Conservation (phyloP, 2,113 vertebrate genomes). For the Pyxicephalus adspersus region DNA sequence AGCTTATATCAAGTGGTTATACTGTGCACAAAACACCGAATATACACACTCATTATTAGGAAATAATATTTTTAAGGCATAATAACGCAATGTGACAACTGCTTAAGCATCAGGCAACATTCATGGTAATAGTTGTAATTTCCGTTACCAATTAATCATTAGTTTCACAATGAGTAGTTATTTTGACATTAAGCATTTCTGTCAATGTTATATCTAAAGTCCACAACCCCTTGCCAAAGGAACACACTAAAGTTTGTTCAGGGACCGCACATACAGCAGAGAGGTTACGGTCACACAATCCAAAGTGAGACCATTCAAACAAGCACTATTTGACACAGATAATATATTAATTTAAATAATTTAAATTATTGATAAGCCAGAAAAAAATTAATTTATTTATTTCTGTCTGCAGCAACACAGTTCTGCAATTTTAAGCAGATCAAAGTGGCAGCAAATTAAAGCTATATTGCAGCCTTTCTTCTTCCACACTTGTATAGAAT, state of each 20-base stretch:
- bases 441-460: not conserved
- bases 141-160: constrained; percentile 53
- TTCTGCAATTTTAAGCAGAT: too few relatives aligned
- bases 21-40: not conserved
- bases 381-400: too few relatives aligned
- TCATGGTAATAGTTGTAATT: constrained; percentile 32
- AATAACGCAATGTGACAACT: constrained; percentile 4
- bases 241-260: too few relatives aligned
- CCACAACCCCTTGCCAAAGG: not conserved
- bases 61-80: not conserved
- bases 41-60: not conserved
- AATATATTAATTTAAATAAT: too few relatives aligned
- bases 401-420: too few relatives aligned
- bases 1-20: not conserved
- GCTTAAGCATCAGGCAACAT: constrained; percentile 13
- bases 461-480: too few relatives aligned
- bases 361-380: too few relatives aligned
- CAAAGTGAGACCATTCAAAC: too few relatives aligned
- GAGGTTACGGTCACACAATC: too few relatives aligned
- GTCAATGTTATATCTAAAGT: not conserved
- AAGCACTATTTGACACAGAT: too few relatives aligned
- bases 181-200: not conserved
- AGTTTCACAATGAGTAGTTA: constrained; percentile 44
- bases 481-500: too few relatives aligned
- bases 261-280: too few relatives aligned